Conservation (phyloP, 2,888 invertebrate species). For the Acronicta leporina region DNA sequence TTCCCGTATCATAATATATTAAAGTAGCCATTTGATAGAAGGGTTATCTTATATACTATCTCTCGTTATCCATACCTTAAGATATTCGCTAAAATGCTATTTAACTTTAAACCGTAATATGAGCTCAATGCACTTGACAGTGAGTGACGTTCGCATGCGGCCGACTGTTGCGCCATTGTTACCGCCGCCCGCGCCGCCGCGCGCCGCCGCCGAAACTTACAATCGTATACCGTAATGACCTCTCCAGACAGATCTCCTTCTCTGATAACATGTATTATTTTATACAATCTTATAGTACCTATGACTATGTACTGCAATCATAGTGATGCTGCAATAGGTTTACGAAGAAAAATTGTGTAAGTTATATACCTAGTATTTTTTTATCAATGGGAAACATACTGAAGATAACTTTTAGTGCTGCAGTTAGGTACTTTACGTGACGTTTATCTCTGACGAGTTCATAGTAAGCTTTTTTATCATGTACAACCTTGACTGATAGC, state of each 20-base stretch:
- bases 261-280: conserved; percentile 57
- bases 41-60: neutral
- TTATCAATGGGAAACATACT: conserved; percentile 7
- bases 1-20: no score
- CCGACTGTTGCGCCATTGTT: conserved; percentile 66
- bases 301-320: conserved; percentile 13
- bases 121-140: conserved; percentile 75
- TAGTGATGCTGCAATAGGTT: conserved; percentile 16
- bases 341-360: conserved; percentile 18
- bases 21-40: no score
- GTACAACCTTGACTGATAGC: conserved; percentile 46
- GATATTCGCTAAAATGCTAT: neutral
- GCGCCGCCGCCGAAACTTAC: conserved; percentile 46
- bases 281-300: conserved; percentile 37
- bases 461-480: conserved; percentile 29
- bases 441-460: conserved; percentile 8
- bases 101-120: conserved; percentile 19
- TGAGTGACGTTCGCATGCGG: conserved; percentile 45
- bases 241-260: conserved; percentile 65
- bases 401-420: neutral
- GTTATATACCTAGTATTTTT: conserved; percentile 10
- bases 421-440: conserved; percentile 18
- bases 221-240: conserved; percentile 78
- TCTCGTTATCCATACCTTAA: neutral
- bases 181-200: conserved; percentile 35